Percentiles rank a stretch among this genome's conserved stretches.
Evolutionary conservation across 2,113 vertebrate species (phyloP).

Genomic region (Pipa parva): DNA sequence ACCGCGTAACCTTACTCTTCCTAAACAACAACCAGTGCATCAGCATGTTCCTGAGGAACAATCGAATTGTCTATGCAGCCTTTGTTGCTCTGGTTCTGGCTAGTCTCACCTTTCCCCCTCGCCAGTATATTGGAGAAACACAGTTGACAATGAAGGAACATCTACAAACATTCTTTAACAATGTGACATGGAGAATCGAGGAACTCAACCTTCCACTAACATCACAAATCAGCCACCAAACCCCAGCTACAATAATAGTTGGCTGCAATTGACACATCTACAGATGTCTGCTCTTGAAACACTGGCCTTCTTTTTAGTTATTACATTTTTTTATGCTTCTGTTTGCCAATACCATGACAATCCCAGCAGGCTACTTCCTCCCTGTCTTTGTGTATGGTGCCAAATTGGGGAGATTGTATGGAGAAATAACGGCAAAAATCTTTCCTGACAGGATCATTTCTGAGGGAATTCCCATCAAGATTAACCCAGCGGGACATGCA

Average conservation of each 20-base stretch:
- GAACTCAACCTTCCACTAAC: slow-evolving; percentile 6
- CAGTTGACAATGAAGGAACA: slow-evolving; percentile 47
- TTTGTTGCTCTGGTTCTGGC: slow-evolving; percentile 36
- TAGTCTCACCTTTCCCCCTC: slow-evolving; percentile 45
- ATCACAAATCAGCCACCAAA: slow-evolving; percentile 10
- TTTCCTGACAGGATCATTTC: slow-evolving; percentile 41
- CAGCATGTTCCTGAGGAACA: slow-evolving; percentile 23
- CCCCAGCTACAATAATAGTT: slow-evolving; percentile 1
- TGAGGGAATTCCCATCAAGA: slow-evolving; percentile 36
- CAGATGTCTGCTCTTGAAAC: slow-evolving; percentile 36
- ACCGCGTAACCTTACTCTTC: slow-evolving; percentile 33
- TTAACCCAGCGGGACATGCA: slow-evolving; percentile 39
- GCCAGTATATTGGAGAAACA: slow-evolving; percentile 43
- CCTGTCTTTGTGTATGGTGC: slow-evolving; percentile 48
- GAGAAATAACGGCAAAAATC: slow-evolving; percentile 42
- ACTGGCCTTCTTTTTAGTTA: slow-evolving; percentile 32
- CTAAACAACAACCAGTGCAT: slow-evolving; percentile 13
- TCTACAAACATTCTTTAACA: slow-evolving; percentile 45
- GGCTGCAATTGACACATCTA: slow-evolving; percentile 40
- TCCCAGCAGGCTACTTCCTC: slow-evolving; percentile 45
- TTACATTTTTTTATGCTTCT: slow-evolving; percentile 44
- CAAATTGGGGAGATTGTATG: slow-evolving; percentile 40
- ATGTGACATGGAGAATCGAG: slow-evolving; percentile 37
- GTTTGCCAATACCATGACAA: slow-evolving; percentile 41
- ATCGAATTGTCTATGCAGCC: slow-evolving; percentile 36